These are phyloP conservation scores for Napeogenes inachia DNA, from an alignment of 2,888 invertebrate genomes.

Conservation along the genomic window DNA sequence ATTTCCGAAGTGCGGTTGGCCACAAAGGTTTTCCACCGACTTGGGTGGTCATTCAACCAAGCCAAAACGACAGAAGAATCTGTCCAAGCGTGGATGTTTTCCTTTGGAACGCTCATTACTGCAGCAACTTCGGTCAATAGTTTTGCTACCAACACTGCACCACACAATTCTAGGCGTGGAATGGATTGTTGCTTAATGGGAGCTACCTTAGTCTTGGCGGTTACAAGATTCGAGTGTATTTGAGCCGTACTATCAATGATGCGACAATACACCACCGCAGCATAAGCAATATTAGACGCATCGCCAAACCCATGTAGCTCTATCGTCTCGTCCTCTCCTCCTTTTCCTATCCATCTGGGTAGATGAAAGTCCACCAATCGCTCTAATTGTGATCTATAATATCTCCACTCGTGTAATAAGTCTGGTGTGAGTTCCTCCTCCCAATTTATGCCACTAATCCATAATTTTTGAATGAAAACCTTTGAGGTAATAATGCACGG, in stretches of 20 bases:
- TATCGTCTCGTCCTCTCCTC: not conserved
- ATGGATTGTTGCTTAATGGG: constrained; percentile 11
- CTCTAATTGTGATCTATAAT: too few species aligned
- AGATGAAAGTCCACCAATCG: not conserved
- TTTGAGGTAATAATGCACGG: too few species aligned
- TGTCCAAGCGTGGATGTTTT: too few species aligned
- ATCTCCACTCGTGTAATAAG: too few species aligned
- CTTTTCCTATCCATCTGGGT: constrained; percentile 4
- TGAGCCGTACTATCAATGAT: constrained; percentile 12
- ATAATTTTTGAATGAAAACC: too few species aligned
- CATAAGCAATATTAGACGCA: constrained; percentile 28
- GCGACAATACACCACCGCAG: constrained; percentile 27
- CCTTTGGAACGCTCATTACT: too few species aligned
- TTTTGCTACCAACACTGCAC: too few species aligned
- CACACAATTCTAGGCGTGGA: too few species aligned
- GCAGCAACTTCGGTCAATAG: too few species aligned
- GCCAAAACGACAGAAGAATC: constrained; percentile 7
- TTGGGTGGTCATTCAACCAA: constrained; percentile 19
- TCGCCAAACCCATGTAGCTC: constrained; percentile 30
- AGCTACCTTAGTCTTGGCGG: constrained; percentile 22
- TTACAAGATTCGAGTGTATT: constrained; percentile 21
- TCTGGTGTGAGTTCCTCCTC: too few species aligned
- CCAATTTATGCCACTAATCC: too few species aligned
- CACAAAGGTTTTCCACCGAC: not conserved
- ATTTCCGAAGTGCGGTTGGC: too few species aligned